Percentiles rank a stretch among this genome's conserved stretches.
Conservation (phyloP, 2,113 vertebrate genomes). For the Oncorhynchus tshawytscha region DNA sequence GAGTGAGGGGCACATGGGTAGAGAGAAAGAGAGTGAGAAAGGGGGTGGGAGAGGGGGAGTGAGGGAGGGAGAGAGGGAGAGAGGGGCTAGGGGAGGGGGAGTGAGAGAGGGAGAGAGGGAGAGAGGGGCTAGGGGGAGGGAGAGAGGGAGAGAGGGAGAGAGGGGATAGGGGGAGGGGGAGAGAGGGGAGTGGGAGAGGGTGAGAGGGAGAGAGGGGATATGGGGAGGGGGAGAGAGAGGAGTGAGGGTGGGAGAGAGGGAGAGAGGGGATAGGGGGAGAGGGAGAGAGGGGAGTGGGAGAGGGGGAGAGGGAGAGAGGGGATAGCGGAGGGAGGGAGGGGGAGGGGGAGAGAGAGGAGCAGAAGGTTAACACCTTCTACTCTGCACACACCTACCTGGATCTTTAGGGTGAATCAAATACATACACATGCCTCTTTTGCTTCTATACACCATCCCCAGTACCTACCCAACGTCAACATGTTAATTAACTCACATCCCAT, state of each 20-base stretch:
- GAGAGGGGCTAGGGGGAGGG: constrained; percentile 11
- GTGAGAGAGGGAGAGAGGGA: not conserved
- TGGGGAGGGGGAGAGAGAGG: not conserved
- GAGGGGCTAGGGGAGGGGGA: not conserved
- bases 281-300: not conserved
- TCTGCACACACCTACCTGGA: too few relatives aligned
- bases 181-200: not conserved
- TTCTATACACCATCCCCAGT: too few relatives aligned
- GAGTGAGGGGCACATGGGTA: constrained; percentile 8
- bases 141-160: not conserved
- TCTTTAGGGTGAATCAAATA: too few relatives aligned
- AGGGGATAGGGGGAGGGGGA: constrained; percentile 10
- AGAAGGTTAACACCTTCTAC: constrained; percentile 8
- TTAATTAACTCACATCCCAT: not conserved
- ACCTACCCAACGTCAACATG: too few relatives aligned
- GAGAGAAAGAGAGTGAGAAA: not conserved
- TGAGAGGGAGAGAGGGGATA: not conserved
- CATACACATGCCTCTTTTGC: too few relatives aligned
- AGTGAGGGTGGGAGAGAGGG: not conserved
- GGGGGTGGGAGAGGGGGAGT: constrained; percentile 6
- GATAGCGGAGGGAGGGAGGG: constrained; percentile 7
- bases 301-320: not conserved
- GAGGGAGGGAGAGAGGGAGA: too few relatives aligned
- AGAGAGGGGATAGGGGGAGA: not conserved
- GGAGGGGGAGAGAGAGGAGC: too few relatives aligned